These are phyloP conservation scores for Trematomus bernacchii DNA, from an alignment of 2,797 vertebrate species.

Conservation along the genomic window DNA sequence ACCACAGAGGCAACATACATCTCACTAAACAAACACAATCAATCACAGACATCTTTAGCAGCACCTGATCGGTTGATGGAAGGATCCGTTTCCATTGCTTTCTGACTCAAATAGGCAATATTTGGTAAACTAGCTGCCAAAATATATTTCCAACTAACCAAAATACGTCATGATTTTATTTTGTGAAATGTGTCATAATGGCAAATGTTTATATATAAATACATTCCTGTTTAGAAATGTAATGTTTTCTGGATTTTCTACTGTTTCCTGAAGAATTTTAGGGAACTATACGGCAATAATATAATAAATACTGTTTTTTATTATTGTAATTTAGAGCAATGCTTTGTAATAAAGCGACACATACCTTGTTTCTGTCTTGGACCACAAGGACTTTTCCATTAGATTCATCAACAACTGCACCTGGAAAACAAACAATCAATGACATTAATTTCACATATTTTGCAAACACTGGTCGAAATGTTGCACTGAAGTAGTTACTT, in stretches of 20 bases:
- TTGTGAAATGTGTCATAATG: neutral
- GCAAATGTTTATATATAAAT: too few relatives aligned
- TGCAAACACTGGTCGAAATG: neutral
- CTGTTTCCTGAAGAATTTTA: neutral
- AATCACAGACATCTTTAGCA: slow-evolving; percentile 29
- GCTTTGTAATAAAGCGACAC: neutral
- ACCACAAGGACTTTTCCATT: slow-evolving; percentile 93
- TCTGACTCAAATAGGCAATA: neutral
- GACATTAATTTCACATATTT: neutral
- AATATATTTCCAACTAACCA: neutral
- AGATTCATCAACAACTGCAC: slow-evolving; percentile 92
- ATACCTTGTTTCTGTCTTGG: slow-evolving; percentile 95
- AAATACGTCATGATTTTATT: neutral
- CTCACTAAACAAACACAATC: slow-evolving; percentile 49
- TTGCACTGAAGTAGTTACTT: neutral
- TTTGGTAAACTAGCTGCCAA: too few relatives aligned
- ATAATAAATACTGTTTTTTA: neutral
- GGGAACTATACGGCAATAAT: neutral
- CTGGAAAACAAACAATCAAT: slow-evolving; percentile 70
- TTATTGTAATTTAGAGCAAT: neutral
- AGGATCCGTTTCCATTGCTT: slow-evolving; percentile 15
- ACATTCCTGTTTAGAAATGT: too few relatives aligned
- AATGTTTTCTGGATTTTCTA: neutral
- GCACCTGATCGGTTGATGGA: slow-evolving; percentile 3
- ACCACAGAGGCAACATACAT: slow-evolving; percentile 34